These are phyloP conservation scores for Epirrhoe tristata DNA, from an alignment of 2,888 invertebrate genomes.

Conservation along the genomic window DNA sequence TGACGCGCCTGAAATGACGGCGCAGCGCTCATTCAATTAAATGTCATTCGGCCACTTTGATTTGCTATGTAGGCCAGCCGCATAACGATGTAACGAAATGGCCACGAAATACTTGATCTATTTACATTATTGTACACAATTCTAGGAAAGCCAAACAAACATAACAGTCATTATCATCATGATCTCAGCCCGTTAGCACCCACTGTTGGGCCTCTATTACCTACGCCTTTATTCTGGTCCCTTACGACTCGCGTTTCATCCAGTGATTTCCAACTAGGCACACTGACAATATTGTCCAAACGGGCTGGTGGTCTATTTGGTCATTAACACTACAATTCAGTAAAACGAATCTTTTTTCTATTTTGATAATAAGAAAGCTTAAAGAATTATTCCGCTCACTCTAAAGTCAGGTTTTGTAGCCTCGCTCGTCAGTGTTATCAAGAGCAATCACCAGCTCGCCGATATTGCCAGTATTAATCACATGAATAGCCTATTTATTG, in stretches of 20 bases:
- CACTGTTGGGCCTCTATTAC: too few species aligned
- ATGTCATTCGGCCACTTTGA: conserved; percentile 53
- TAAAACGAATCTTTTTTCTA: too few species aligned
- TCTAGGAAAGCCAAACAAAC: not conserved
- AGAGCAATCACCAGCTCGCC: conserved; percentile 19
- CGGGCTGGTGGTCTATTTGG: too few species aligned
- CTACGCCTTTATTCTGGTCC: too few species aligned
- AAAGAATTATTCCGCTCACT: not conserved
- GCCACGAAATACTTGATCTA: conserved; percentile 4
- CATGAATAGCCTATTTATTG: conserved; percentile 26
- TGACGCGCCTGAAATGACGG: conserved; percentile 37
- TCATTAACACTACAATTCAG: too few species aligned
- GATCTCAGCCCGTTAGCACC: too few species aligned
- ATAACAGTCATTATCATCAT: not conserved
- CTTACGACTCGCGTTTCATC: too few species aligned
- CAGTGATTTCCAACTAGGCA: too few species aligned
- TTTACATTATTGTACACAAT: not conserved
- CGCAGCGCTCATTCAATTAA: conserved; percentile 51
- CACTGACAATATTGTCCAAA: too few species aligned
- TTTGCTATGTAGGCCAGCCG: conserved; percentile 43
- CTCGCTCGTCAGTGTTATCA: conserved; percentile 1
- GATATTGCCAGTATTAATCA: conserved; percentile 27
- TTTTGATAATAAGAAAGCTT: not conserved
- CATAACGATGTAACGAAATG: conserved; percentile 18
- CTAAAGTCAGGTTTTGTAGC: conserved; percentile 9